phyloP scores from a whole-genome alignment of 2,113 vertebrate genomes.

The Mobula hypostoma region DNA sequence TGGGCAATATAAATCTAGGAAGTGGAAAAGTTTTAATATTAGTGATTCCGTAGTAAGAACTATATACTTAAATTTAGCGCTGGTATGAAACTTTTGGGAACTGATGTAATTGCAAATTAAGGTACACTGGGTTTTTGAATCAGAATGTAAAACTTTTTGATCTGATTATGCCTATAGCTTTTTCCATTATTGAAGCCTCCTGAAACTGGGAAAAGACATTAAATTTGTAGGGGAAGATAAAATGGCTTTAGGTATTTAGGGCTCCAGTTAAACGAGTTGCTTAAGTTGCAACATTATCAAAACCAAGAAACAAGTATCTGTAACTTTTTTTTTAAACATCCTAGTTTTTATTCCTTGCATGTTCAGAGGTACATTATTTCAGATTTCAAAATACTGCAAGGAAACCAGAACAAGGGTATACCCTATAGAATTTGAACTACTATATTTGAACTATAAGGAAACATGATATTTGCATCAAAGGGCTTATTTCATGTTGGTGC shows the following conservation, averaged over 20 bases:
- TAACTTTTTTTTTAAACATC: too few relatives aligned
- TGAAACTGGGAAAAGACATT: not conserved
- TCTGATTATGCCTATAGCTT: too few relatives aligned
- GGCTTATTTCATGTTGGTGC: too few relatives aligned
- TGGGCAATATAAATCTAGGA: not conserved
- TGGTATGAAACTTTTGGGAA: not conserved
- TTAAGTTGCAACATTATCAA: conserved; percentile 5
- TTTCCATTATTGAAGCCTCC: not conserved
- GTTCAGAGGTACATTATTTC: not conserved
- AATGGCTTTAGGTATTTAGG: not conserved
- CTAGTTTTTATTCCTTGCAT: not conserved
- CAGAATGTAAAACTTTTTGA: not conserved
- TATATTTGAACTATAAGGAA: too few relatives aligned
- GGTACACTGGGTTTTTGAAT: not conserved
- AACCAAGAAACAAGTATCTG: not conserved
- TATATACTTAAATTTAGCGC: not conserved
- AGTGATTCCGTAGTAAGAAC: not conserved
- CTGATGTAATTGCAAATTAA: not conserved
- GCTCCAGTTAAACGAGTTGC: not conserved
- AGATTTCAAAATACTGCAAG: not conserved
- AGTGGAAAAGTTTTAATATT: not conserved
- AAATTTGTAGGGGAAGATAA: not conserved
- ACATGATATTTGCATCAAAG: too few relatives aligned
- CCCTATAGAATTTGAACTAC: not conserved
- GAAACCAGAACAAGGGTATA: not conserved